Evolutionary conservation across 2,113 vertebrate species (phyloP).

Genomic region (Mastomys coucha): DNA sequence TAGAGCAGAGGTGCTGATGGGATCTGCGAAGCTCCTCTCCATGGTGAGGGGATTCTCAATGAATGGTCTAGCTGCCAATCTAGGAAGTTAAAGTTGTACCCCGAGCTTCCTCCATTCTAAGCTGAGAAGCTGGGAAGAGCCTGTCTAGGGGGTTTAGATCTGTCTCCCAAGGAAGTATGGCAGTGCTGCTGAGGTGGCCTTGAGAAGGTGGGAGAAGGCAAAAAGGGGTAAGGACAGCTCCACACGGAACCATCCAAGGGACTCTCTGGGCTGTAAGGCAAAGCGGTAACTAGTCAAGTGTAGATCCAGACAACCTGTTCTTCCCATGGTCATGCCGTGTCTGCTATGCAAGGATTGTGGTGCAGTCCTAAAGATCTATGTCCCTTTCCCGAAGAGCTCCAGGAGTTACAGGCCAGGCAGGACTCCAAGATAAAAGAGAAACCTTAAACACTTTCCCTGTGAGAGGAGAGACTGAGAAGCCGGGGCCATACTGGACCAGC

Average conservation of each 20-base stretch:
- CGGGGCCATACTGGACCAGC: too few species aligned
- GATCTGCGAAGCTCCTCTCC: not conserved
- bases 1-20: not conserved
- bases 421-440: not conserved
- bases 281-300: not conserved
- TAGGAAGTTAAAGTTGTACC: not conserved
- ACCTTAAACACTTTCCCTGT: not conserved
- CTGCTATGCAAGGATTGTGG: not conserved
- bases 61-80: not conserved
- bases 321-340: not conserved
- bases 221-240: not conserved
- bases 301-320: too few species aligned
- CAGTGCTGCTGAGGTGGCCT: not conserved
- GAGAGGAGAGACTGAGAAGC: not conserved
- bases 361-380: not conserved
- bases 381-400: not conserved
- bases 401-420: not conserved
- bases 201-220: not conserved
- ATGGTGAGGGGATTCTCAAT: not conserved
- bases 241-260: not conserved
- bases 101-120: not conserved
- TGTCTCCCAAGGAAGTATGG: conserved; percentile 1
- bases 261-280: not conserved
- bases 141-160: not conserved
- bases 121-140: conserved; percentile 15